These are phyloP conservation scores for Iguana delicatissima DNA, from an alignment of 2,797 vertebrate species.

Conservation along the genomic window DNA sequence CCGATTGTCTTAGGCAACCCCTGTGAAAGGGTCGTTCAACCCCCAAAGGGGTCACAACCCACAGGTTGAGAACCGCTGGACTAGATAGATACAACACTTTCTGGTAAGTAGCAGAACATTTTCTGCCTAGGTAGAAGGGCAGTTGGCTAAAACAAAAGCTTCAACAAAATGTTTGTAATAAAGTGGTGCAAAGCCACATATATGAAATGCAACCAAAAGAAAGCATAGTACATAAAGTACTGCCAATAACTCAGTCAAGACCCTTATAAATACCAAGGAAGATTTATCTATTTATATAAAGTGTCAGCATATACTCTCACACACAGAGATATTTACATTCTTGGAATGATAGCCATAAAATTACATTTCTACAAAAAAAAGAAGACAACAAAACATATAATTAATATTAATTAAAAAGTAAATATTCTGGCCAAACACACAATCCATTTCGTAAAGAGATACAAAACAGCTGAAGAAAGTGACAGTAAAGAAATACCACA, in stretches of 20 bases:
- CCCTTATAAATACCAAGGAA: conserved; percentile 55
- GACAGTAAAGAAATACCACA: conserved; percentile 34
- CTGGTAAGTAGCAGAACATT: neutral
- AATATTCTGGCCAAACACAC: conserved; percentile 56
- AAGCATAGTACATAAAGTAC: neutral
- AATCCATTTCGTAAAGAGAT: conserved; percentile 37
- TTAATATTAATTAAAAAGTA: conserved; percentile 48
- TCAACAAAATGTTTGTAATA: neutral
- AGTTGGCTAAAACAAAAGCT: neutral
- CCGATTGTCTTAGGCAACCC: too few species aligned
- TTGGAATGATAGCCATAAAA: conserved; percentile 68
- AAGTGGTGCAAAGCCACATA: neutral
- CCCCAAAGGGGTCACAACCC: too few species aligned
- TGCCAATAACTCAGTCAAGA: conserved; percentile 30
- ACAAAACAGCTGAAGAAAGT: conserved; percentile 35
- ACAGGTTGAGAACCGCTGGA: too few species aligned
- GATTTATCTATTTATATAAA: conserved; percentile 56
- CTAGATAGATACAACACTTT: neutral
- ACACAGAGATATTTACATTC: conserved; percentile 62
- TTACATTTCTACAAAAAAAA: conserved; percentile 64
- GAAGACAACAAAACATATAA: conserved; percentile 38
- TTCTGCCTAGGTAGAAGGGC: neutral
- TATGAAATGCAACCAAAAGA: neutral
- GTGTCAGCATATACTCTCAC: conserved; percentile 30
- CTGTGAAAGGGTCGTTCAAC: too few species aligned